Percentiles rank a stretch among this genome's conserved stretches.
Conservation (phyloP, 1,140 invertebrate species). For the Lepidostoma basale region DNA sequence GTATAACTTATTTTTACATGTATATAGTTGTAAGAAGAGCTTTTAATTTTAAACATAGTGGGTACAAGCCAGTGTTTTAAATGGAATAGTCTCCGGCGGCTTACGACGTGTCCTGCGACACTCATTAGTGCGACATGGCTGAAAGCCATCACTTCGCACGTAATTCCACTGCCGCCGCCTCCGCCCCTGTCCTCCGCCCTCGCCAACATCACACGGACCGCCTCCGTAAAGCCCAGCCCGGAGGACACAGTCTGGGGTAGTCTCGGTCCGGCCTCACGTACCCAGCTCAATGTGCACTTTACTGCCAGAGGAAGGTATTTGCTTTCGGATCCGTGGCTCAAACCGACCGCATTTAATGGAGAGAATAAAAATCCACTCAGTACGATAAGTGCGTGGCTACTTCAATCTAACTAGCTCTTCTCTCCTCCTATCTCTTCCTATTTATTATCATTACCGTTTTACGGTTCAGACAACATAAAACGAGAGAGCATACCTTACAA, state of each 20-base stretch:
- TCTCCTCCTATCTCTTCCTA: background rate
- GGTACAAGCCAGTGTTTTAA: no score
- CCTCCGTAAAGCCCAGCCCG: conserved; percentile 2
- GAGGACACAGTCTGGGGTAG: no score
- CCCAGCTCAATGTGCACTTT: conserved; percentile 34
- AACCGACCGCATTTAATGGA: conserved; percentile 32
- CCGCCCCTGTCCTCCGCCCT: background rate
- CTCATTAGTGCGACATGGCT: background rate
- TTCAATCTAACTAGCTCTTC: background rate
- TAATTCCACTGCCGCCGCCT: background rate
- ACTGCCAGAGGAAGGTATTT: conserved; percentile 34
- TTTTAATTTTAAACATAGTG: no score
- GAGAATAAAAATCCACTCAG: conserved; percentile 28
- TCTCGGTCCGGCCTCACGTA: conserved; percentile 40
- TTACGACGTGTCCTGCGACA: background rate
- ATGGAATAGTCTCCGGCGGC: background rate
- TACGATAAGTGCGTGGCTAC: conserved; percentile 12
- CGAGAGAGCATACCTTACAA: no score
- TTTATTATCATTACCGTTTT: conserved; percentile 7
- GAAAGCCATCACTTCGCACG: conserved; percentile 5
- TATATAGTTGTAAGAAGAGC: no score
- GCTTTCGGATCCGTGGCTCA: conserved; percentile 28
- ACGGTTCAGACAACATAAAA: background rate
- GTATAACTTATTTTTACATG: no score
- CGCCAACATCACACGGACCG: conserved; percentile 38